Base-by-base conservation (phyloP, 2,113 vertebrate genomes). In the Istiophorus platypterus region DNA sequence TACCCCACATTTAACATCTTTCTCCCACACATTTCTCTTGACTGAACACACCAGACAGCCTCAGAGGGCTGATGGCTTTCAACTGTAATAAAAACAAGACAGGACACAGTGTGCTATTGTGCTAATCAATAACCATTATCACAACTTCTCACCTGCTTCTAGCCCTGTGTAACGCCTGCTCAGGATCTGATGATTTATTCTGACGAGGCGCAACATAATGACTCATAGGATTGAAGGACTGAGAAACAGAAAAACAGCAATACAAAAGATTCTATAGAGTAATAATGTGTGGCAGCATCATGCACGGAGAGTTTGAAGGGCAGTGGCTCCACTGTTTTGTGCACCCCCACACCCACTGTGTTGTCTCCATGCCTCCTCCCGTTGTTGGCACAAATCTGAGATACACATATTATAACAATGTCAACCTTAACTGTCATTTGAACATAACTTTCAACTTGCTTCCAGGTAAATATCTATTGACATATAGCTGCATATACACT, bases 81-180 rank as follows among this genome's bases (percentile, higher is more conserved):
- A 85, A 91, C 85, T 82, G 81, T 78, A 89, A 89, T 84, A 72
- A 88, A 82, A 89, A 87, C 67, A 76, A 84, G 88, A 86, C 81
- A 79, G 78, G 83, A 90, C 86, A 88, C 80, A 58, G 49, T 58
- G 84, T 84, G 70, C 74, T 20, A 11, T 74, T 20, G 57, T 20
- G 31, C 76, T 71, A 86, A 91, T 93, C 88, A 89, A 92, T 93
- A 91, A 87, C 81, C 81, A 93, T 91, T 88, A 93, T 91, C 81
- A 24, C 82, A 82, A 84, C 68, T 88, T 84, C 79, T 89, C 89
- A 92, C 89, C 87, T 93, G 84, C 76, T 68, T 31, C 72, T 8
- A 58, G 63, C 62, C 68, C 26, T n/a, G 66, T 41, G 59, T 49
- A 37, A 37, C 13, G 61, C 62, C 63, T n/a, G 64, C 54, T 49